These are phyloP conservation scores for Sebastes trivittatus DNA, from an alignment of 2,797 vertebrate species.

Conservation along the genomic window DNA sequence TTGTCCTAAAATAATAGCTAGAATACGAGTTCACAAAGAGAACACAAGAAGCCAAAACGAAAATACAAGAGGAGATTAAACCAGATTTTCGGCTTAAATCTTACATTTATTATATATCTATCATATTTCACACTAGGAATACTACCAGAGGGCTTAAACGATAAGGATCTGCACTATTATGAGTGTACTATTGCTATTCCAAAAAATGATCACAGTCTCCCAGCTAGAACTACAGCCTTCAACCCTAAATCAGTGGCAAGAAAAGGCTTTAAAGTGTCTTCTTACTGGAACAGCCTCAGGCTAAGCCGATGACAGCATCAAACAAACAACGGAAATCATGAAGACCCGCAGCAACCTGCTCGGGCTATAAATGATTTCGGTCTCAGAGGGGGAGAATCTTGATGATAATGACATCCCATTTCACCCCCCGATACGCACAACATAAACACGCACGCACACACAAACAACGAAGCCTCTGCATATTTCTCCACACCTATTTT, in stretches of 20 bases:
- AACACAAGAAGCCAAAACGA: neutral
- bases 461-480: neutral
- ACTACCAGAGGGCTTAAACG: neutral
- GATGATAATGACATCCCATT: conserved; percentile 42
- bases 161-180: conserved; percentile 3
- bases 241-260: conserved; percentile 27
- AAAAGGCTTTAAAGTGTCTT: conserved; percentile 43
- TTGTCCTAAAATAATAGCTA: neutral
- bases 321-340: conserved; percentile 46
- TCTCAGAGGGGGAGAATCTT: conserved; percentile 39
- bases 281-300: conserved; percentile 34
- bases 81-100: conserved; percentile 2
- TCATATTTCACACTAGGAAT: neutral
- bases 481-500: neutral
- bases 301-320: conserved; percentile 46
- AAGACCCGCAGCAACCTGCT: conserved; percentile 42
- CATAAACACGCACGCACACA: neutral
- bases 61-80: neutral
- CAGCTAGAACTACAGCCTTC: conserved; percentile 5
- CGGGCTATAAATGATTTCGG: conserved; percentile 42
- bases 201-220: conserved; percentile 30
- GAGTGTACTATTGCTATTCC: conserved; percentile 3
- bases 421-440: neutral
- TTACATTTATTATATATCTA: neutral
- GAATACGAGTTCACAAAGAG: neutral